Base-by-base conservation (phyloP, 2,113 vertebrate genomes). In the Rana temporaria region DNA sequence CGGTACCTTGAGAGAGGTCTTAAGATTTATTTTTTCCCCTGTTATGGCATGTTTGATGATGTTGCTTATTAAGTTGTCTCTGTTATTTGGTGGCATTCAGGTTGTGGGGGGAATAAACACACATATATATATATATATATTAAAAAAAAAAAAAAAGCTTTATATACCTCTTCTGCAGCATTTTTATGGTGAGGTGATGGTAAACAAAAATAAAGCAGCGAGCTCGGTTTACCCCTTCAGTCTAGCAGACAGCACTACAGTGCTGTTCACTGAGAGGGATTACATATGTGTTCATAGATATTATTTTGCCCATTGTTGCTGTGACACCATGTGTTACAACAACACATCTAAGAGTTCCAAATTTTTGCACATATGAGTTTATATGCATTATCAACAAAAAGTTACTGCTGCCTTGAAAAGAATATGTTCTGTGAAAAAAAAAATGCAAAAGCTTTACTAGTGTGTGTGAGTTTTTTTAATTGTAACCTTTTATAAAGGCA, bases 401-500 rank as follows among this genome's bases (percentile, higher is more conserved):
- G 88, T 92, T 91, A 93, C 91, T 91, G 93, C 93, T 94, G 92
- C 94, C 93, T 95, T 94, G 92, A 94, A 93, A 48, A 92, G 90
- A 91, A 91, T 89, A 91, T n/a, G 89, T 94, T 92, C 92, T 93
- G 93, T 93, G 92, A 94, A 92, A 91, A 86, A 87, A 81, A 82
- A 82, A 93, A 93, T 92, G 91, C 91, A 91, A 94, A 93, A 94
- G 93, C 93, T 94, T 94, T 94, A 93, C 91, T 94, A 94, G 91
- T 82, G 59, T 71, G 84, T 92, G 89, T 89, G 88, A n/a, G 90
- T 92, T 48, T 38, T 91, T 91, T 89, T 79, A 89, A 93, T 89
- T 90, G 91, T 94, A 93, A 94, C 86, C 87, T 93, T 93, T 94
- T 94, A 88, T 94, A 93, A 93, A 93, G 93, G 91, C 93, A 94